Evolutionary conservation across 2,113 vertebrate species (phyloP).

Genomic region (Oncorhynchus masou): DNA sequence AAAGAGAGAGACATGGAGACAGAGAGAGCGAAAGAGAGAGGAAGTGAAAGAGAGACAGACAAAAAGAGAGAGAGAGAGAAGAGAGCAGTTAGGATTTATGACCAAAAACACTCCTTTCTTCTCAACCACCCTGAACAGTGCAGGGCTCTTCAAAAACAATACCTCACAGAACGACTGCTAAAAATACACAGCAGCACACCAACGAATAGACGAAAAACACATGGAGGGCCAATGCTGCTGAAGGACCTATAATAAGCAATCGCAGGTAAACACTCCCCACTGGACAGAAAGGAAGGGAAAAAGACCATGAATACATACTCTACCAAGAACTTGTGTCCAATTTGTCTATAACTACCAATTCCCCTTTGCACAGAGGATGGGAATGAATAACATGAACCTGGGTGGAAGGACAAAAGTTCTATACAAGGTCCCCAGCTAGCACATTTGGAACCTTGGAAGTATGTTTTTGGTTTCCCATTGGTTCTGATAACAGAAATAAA

Average conservation of each 20-base stretch:
- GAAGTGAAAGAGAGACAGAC: not conserved
- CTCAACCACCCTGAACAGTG: not conserved
- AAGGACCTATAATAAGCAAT: not conserved
- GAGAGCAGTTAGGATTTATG: not conserved
- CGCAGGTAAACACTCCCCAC: too few species aligned
- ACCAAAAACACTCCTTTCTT: not conserved
- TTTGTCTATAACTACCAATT: not conserved
- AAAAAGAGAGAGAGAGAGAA: not conserved
- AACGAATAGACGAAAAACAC: not conserved
- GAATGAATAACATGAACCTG: not conserved
- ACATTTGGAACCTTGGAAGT: too few species aligned
- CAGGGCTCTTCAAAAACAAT: constrained; percentile 21
- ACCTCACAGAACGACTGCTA: constrained; percentile 11
- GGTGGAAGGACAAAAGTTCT: too few species aligned
- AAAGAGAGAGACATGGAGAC: too few species aligned
- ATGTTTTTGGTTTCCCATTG: too few species aligned
- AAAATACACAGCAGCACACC: constrained; percentile 17
- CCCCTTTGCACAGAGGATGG: not conserved
- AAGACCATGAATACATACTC: not conserved
- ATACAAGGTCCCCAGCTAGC: too few species aligned
- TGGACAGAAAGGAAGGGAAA: not conserved
- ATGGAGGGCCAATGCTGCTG: not conserved
- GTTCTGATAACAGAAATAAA: too few species aligned
- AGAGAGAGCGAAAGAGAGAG: constrained; percentile 6
- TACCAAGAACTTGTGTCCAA: not conserved